A percentile compares a stretch with the other conserved stretches of the same genome.
Conservation (phyloP, 2,113 vertebrate species). For the Nothoprocta perdicaria region DNA sequence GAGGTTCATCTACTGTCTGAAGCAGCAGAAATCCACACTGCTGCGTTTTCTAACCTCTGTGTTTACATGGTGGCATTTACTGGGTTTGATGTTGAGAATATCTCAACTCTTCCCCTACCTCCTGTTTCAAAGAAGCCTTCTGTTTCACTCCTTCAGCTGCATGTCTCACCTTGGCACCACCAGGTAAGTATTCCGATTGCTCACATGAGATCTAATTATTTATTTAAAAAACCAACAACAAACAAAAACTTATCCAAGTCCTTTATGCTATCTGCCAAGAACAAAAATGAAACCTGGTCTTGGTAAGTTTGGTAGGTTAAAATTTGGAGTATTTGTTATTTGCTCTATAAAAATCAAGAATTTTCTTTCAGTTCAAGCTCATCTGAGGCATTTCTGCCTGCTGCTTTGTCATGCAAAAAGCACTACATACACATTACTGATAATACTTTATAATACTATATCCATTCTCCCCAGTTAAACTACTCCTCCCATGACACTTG, state of each 20-base stretch:
- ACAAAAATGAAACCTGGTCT: background rate
- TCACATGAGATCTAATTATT: background rate
- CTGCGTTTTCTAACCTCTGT: background rate
- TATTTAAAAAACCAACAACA: too few species aligned
- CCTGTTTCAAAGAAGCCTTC: background rate
- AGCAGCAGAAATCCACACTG: background rate
- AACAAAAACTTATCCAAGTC: background rate
- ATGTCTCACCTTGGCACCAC: background rate
- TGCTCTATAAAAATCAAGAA: background rate
- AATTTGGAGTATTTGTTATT: background rate
- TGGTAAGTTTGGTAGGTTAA: background rate
- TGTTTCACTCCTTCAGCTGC: background rate
- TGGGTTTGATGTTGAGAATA: background rate
- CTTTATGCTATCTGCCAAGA: background rate
- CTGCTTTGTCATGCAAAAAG: background rate
- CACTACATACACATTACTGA: background rate
- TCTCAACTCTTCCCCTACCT: background rate
- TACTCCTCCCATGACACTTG: background rate
- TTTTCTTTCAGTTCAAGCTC: background rate
- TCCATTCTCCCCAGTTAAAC: background rate
- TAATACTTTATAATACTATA: background rate
- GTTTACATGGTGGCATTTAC: background rate
- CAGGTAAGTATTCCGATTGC: background rate
- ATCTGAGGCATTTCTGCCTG: background rate
- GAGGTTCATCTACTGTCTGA: background rate